These are phyloP conservation scores for Neostethus bicornis DNA, from an alignment of 2,797 vertebrate genomes.

Conservation along the genomic window DNA sequence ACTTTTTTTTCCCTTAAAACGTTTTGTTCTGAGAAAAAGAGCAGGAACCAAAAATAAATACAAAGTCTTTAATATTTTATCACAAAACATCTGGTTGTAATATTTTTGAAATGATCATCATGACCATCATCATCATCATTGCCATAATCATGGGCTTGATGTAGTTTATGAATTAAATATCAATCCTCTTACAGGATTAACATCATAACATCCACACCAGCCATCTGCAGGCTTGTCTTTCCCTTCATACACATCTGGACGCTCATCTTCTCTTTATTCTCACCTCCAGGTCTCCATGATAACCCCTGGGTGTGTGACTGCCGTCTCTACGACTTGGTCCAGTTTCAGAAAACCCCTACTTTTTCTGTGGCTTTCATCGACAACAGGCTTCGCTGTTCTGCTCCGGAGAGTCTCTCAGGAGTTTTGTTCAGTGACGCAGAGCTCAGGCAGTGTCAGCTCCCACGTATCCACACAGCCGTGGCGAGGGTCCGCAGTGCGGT, in stretches of 20 bases:
- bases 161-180: constrained; percentile 77
- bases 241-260: constrained; percentile 54
- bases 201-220: constrained; percentile 59
- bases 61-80: constrained; percentile 43
- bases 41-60: constrained; percentile 20
- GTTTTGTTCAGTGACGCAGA: constrained; percentile 91
- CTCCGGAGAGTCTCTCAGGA: constrained; percentile 89
- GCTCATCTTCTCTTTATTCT: constrained; percentile 32
- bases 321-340: constrained; percentile 90
- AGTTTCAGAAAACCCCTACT: constrained; percentile 88
- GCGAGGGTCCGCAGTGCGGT: constrained; percentile 86
- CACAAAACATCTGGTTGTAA: constrained; percentile 5
- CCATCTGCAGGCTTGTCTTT: constrained; percentile 69
- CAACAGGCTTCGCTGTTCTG: constrained; percentile 86
- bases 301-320: constrained; percentile 98
- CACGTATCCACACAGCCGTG: constrained; percentile 86
- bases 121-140: constrained; percentile 37
- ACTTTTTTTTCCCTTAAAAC: constrained; percentile 15
- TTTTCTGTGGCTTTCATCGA: constrained; percentile 91
- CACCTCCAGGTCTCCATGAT: constrained; percentile 90
- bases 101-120: constrained; percentile 12
- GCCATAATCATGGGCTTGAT: constrained; percentile 57
- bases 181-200: constrained; percentile 78
- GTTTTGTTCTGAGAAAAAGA: constrained; percentile 3
- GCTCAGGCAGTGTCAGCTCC: constrained; percentile 89